A percentile compares a stretch with the other conserved stretches of the same genome.
Evolutionary conservation across 2,888 invertebrate genomes (phyloP).

Genomic region (Drosophila fulvimacula): DNA sequence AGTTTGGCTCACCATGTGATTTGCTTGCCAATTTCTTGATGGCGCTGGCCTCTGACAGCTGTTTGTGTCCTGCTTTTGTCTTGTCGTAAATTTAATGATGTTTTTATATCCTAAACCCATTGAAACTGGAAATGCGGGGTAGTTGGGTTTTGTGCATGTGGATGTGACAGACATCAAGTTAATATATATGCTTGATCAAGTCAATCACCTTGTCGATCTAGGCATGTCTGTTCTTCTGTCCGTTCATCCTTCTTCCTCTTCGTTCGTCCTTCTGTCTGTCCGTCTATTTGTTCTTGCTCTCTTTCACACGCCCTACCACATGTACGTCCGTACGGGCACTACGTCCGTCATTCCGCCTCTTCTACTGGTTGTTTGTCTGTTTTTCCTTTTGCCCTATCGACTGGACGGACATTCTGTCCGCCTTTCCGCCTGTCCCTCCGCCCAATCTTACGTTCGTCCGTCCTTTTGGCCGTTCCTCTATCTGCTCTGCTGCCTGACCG

Average conservation of each 20-base stretch:
- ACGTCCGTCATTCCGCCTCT: not conserved
- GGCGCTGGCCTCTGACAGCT: constrained; percentile 27
- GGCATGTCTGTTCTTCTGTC: too few species aligned
- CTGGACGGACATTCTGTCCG: not conserved
- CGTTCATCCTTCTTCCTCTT: not conserved
- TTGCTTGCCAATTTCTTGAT: not conserved
- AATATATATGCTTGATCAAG: not conserved
- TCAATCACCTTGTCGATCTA: not conserved
- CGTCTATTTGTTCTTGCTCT: not conserved
- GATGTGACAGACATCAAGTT: too few species aligned
- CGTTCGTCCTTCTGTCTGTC: not conserved
- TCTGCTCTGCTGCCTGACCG: not conserved
- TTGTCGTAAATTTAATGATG: constrained; percentile 78
- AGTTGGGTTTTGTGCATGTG: not conserved
- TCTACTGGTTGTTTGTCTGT: not conserved
- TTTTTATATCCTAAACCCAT: constrained; percentile 39
- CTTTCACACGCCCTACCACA: too few species aligned
- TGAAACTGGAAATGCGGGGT: not conserved
- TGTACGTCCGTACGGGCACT: not conserved
- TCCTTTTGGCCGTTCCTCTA: not conserved
- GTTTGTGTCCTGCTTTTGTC: constrained; percentile 36
- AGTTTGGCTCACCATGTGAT: constrained; percentile 8
- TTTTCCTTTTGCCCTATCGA: not conserved
- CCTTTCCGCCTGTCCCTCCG: too few species aligned
- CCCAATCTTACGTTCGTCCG: accelerated